phyloP scores from a whole-genome alignment of 2,888 invertebrate genomes.

The Orchesellides sinensis region DNA sequence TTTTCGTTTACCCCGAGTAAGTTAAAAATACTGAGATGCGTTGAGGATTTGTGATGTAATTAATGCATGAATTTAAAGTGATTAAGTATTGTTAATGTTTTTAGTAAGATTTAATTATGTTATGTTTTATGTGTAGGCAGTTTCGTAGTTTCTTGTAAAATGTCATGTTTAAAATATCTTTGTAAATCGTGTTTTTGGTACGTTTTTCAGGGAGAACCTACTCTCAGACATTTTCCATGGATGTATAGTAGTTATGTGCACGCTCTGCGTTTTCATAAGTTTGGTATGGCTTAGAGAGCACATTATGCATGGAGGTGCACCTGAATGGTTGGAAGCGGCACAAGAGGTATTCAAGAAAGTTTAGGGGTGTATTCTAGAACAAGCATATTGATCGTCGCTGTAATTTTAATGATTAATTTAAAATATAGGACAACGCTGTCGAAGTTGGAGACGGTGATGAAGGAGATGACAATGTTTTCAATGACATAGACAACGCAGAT shows the following conservation, averaged over 20 bases:
- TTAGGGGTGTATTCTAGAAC: too few species aligned
- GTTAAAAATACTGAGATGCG: conserved; percentile 67
- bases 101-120: conserved; percentile 76
- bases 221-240: conserved; percentile 97
- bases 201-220: conserved; percentile 85
- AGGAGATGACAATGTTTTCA: conserved; percentile 71
- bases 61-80: background rate
- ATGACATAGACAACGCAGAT: conserved; percentile 65
- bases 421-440: conserved; percentile 54
- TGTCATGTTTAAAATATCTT: background rate
- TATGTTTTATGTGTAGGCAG: too few species aligned
- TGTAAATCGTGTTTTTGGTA: conserved; percentile 7
- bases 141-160: background rate
- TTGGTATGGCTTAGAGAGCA: conserved; percentile 98
- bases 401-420: background rate
- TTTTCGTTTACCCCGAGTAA: conserved; percentile 97
- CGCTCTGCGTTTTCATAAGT: conserved; percentile 96
- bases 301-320: conserved; percentile 97
- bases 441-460: conserved; percentile 74
- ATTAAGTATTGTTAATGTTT: background rate
- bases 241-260: conserved; percentile 97
- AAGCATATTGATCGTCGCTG: background rate
- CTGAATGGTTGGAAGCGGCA: conserved; percentile 90
- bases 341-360: conserved; percentile 68
- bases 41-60: background rate